Evolutionary conservation across 2,888 invertebrate species (phyloP), one percentile per base, ranked within the genome.

Genomic region (Cybosia mesomella): DNA sequence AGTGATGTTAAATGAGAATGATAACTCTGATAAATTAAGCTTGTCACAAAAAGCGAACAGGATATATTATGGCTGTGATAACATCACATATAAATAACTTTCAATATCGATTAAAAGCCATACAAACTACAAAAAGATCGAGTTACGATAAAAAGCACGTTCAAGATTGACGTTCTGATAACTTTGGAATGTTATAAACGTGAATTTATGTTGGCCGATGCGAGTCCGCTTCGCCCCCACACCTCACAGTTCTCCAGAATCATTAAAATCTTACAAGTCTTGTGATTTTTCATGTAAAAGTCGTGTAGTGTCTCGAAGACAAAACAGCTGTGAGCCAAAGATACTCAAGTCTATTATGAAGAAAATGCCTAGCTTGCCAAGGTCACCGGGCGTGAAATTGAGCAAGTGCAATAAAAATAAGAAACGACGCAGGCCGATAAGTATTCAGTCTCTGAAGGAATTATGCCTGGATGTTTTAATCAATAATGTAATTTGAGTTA

Each of bases 401-500:
- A 49, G 68, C n/a, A 83, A 71, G 77, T 77, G 76, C 9, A 72
- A 74, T 78, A 85, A 83, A 76, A 81, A 60, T 78, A 78, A 74
- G 79, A 75, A 68, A 11, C 66, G 87, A 74, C 92, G 95, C 79
- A 92, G 95, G 70, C 91, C 91, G n/a, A 82, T 87, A 70, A 81
- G 88, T 36, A 91, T 96, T 57, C 89, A 92, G 57, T 87, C 88
- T 9, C 86, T 96, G 36, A 95, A 95, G 74, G 93, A 93, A 59
- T 81, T 96, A 49, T 96, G 96, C 83, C 89, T 96, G 84, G 94
- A 96, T 82, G 88, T 95, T 67, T 91, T 96, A 59, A 92, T 96
- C 55, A 85, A 91, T 79, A 95, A 96, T 92, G 96, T 96, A 93
- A 91, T 58, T 58, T 28, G 3, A n/a, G 2, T 18, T 54, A 54